These are phyloP conservation scores for Holocentrus rufus DNA, from an alignment of 2,797 vertebrate species.

Conservation along the genomic window DNA sequence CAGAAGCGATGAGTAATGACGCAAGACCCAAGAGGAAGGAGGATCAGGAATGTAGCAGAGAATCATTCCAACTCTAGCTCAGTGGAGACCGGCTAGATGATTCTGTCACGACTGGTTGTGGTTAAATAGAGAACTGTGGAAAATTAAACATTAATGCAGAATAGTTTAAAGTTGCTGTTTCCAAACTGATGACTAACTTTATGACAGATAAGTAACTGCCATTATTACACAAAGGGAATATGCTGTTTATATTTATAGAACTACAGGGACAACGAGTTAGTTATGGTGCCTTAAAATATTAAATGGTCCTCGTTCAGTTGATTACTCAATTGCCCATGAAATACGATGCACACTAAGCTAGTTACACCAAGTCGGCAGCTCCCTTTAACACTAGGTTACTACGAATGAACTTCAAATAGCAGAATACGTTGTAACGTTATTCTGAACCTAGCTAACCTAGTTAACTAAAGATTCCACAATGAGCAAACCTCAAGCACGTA, in stretches of 20 bases:
- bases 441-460: not conserved
- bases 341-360: not conserved
- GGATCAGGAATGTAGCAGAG: not conserved
- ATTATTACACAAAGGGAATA: no score
- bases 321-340: not conserved
- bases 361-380: not conserved
- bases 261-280: no score
- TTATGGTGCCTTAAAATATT: not conserved
- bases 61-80: not conserved
- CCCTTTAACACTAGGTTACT: not conserved
- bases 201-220: no score
- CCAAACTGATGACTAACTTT: no score
- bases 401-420: not conserved
- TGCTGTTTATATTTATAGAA: no score
- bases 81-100: not conserved
- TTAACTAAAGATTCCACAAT: not conserved
- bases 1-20: constrained; percentile 14
- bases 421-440: not conserved
- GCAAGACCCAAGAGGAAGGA: not conserved
- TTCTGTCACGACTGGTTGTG: not conserved
- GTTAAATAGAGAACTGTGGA: not conserved
- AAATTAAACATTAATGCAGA: not conserved
- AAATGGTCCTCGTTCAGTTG: not conserved
- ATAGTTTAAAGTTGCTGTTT: no score
- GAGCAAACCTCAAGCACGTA: not conserved